phyloP scores from a whole-genome alignment of 2,888 invertebrate species.

The Coecobrya sp. region DNA sequence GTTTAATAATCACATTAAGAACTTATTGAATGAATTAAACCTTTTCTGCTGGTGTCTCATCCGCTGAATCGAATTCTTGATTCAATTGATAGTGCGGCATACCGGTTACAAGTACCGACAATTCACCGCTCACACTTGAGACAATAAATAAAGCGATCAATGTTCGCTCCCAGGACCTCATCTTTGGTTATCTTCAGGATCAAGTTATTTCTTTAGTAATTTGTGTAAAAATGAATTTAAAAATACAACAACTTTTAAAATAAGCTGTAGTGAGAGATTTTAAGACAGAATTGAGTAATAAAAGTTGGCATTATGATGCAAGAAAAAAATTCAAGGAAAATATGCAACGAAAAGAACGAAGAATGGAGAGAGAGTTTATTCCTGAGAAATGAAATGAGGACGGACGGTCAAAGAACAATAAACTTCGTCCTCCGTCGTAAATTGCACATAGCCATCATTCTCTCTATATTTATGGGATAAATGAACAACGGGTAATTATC shows the following conservation, averaged over 20 bases:
- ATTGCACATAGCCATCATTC: neutral
- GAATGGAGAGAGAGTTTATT: neutral
- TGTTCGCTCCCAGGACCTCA: neutral
- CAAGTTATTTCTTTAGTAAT: no score
- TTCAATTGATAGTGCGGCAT: neutral
- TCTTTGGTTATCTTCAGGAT: neutral
- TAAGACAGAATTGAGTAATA: no score
- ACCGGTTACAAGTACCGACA: neutral
- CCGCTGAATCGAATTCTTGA: neutral
- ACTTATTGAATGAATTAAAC: neutral
- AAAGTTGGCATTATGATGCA: neutral
- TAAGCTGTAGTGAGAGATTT: no score
- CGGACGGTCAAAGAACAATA: constrained; percentile 16
- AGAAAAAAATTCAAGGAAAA: neutral
- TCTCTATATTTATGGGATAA: neutral
- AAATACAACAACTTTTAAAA: no score
- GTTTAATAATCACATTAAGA: no score
- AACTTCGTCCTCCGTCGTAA: neutral
- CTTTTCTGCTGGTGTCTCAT: neutral
- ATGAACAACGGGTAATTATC: constrained; percentile 34
- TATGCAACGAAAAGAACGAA: neutral
- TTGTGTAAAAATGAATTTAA: constrained; percentile 1
- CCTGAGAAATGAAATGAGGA: neutral
- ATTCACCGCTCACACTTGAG: neutral
- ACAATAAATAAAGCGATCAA: neutral